These are phyloP conservation scores for Phlogophora meticulosa DNA, from an alignment of 2,888 invertebrate species.

Conservation along the genomic window DNA sequence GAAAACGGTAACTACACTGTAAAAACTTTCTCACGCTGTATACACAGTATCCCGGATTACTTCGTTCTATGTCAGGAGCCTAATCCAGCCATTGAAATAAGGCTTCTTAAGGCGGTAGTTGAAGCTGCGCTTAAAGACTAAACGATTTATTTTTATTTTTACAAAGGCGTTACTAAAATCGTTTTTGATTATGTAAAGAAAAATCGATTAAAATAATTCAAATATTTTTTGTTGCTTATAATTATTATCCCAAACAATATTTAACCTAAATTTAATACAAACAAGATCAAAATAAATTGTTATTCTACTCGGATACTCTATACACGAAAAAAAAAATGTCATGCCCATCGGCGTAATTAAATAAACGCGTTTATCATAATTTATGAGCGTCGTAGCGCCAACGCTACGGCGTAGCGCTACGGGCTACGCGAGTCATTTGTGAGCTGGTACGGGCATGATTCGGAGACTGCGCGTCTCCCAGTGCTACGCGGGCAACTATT, in stretches of 20 bases:
- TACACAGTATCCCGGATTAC: constrained; percentile 27
- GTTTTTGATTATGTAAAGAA: too few relatives aligned
- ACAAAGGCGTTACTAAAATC: background rate
- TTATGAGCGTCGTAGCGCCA: constrained; percentile 69
- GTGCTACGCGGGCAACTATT: constrained; percentile 77
- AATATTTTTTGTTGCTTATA: background rate
- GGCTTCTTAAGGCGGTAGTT: constrained; percentile 1
- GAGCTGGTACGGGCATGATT: constrained; percentile 75
- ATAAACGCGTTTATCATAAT: constrained; percentile 77
- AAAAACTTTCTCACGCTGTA: constrained; percentile 32
- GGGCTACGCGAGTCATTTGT: constrained; percentile 73
- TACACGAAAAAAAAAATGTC: constrained; percentile 53
- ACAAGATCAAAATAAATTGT: constrained; percentile 58
- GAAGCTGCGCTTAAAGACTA: constrained; percentile 1
- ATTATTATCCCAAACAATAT: constrained; percentile 23
- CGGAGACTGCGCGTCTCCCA: constrained; percentile 88
- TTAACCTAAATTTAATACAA: constrained; percentile 51
- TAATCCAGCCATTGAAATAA: constrained; percentile 48
- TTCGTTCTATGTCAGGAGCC: constrained; percentile 16
- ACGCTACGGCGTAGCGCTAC: constrained; percentile 70
- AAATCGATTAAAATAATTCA: too few relatives aligned
- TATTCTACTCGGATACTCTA: constrained; percentile 50
- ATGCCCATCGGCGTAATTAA: constrained; percentile 71
- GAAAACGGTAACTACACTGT: constrained; percentile 11
- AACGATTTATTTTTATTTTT: constrained; percentile 14